phyloP scores from a whole-genome alignment of 2,113 vertebrate species.

The Heliornis fulica region DNA sequence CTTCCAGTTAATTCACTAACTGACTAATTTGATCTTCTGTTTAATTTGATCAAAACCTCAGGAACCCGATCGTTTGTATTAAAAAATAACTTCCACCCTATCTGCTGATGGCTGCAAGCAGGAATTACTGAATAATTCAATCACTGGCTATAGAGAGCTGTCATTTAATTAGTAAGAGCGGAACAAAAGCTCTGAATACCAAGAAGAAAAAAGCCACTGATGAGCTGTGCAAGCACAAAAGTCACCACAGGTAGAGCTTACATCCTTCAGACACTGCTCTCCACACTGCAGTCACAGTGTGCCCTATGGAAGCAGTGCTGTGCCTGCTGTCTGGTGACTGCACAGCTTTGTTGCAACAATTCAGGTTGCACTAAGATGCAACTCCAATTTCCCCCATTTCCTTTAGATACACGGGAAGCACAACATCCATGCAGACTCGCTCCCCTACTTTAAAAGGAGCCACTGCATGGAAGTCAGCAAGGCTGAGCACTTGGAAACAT shows the following conservation, averaged over 20 bases:
- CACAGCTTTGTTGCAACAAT: not conserved
- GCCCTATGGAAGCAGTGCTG: not conserved
- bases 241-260: not conserved
- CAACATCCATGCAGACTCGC: not conserved
- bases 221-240: not conserved
- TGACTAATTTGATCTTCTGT: conserved; percentile 46
- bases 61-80: conserved; percentile 50
- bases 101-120: conserved; percentile 51
- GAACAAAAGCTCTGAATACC: conserved; percentile 21
- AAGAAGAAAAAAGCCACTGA: not conserved
- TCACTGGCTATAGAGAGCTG: conserved; percentile 42
- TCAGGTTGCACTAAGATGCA: not conserved
- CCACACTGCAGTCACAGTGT: not conserved
- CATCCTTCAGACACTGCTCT: not conserved
- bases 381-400: not conserved
- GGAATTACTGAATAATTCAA: conserved; percentile 62
- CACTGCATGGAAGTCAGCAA: not conserved
- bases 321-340: not conserved
- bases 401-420: not conserved
- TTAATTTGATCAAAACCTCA: conserved; percentile 64
- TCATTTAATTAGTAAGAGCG: conserved; percentile 54
- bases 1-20: conserved; percentile 63
- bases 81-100: conserved; percentile 61
- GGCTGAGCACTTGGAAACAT: not conserved
- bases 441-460: not conserved